Evolutionary conservation across 2,888 invertebrate genomes (phyloP).

Genomic region (Dilophus febrilis): DNA sequence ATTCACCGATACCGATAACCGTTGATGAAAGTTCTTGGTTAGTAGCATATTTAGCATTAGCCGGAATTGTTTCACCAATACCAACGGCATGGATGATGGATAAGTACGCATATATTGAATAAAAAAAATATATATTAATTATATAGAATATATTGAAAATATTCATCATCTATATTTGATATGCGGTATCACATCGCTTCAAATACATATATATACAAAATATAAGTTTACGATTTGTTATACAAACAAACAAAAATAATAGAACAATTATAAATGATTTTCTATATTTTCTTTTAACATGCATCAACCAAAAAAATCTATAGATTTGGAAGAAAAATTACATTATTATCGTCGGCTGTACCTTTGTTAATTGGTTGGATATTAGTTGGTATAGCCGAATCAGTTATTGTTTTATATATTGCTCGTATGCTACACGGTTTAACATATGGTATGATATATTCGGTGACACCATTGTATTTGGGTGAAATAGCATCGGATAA

Average conservation of each 20-base stretch:
- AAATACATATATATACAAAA: too few relatives aligned
- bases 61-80: constrained; percentile 44
- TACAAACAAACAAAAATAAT: too few relatives aligned
- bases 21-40: constrained; percentile 44
- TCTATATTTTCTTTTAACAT: not conserved
- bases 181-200: too few relatives aligned
- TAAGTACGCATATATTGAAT: constrained; percentile 8
- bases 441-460: constrained; percentile 43
- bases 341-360: constrained; percentile 40
- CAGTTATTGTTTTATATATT: constrained; percentile 37
- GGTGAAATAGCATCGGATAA: constrained; percentile 44
- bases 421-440: constrained; percentile 44
- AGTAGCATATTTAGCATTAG: constrained; percentile 44
- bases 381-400: constrained; percentile 39
- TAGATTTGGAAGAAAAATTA: constrained; percentile 46
- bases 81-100: constrained; percentile 44
- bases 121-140: not conserved
- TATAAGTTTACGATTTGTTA: too few relatives aligned
- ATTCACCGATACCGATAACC: constrained; percentile 36
- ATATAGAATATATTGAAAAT: too few relatives aligned
- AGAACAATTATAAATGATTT: not conserved
- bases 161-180: too few relatives aligned
- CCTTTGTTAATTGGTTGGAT: constrained; percentile 47
- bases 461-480: constrained; percentile 43
- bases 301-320: not conserved